phyloP scores from a whole-genome alignment of 2,113 vertebrate genomes.

The Heterochromis multidens region DNA sequence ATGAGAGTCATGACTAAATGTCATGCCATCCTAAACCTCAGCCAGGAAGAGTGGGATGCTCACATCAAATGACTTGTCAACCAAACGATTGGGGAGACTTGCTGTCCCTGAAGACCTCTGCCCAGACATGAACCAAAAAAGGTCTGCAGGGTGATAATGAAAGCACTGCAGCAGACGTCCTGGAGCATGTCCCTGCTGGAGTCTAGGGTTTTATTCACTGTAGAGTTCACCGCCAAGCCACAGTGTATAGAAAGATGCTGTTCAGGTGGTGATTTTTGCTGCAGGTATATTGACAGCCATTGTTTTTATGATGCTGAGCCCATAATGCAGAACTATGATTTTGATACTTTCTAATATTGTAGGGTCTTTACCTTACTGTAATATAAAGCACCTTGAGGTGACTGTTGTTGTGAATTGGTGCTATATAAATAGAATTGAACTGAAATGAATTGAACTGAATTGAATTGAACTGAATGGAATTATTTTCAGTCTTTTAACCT shows the following conservation, averaged over 20 bases:
- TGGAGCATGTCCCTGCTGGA: neutral
- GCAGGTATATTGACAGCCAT: neutral
- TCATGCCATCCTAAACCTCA: neutral
- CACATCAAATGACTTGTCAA: neutral
- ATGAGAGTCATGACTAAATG: neutral
- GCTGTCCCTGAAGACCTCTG: neutral
- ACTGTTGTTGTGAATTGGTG: neutral
- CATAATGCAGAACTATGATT: neutral
- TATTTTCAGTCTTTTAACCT: too few relatives aligned
- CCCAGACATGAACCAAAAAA: neutral
- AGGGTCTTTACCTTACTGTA: neutral
- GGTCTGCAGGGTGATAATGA: neutral
- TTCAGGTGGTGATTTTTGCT: neutral
- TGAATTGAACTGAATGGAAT: too few relatives aligned
- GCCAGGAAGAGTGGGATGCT: neutral
- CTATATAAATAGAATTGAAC: neutral
- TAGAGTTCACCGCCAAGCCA: neutral
- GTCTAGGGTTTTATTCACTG: neutral
- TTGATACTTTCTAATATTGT: neutral
- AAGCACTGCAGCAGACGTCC: neutral
- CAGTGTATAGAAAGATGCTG: neutral
- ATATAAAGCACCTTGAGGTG: neutral
- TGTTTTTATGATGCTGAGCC: neutral
- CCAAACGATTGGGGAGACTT: neutral
- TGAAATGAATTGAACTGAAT: neutral